Percentiles rank a stretch among this genome's conserved stretches.
phyloP scores from a whole-genome alignment of 2,888 invertebrate species.

The Megamerina dolium region DNA sequence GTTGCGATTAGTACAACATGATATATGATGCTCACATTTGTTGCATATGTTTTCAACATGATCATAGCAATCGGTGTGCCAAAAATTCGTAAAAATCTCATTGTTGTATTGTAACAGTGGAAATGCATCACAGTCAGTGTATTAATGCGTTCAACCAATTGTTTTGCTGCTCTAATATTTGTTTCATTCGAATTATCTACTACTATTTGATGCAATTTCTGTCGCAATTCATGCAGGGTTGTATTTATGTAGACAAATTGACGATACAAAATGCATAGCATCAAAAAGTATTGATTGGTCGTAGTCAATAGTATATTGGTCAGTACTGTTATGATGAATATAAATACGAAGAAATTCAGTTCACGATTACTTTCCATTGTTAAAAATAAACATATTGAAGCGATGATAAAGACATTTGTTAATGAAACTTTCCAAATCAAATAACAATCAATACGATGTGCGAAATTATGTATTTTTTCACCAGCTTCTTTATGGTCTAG shows the following conservation, averaged over 20 bases:
- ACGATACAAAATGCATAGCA: constrained; percentile 22
- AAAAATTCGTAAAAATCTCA: constrained; percentile 15
- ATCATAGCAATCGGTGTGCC: constrained; percentile 17
- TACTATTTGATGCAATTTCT: too few relatives aligned
- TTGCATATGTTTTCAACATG: constrained; percentile 20
- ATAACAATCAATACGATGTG: too few relatives aligned
- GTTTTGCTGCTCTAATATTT: too few relatives aligned
- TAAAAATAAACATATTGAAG: too few relatives aligned
- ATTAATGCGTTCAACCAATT: neutral
- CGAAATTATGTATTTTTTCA: too few relatives aligned
- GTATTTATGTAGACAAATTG: constrained; percentile 26
- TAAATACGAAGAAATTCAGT: too few relatives aligned
- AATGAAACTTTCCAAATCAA: too few relatives aligned
- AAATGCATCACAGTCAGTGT: constrained; percentile 18
- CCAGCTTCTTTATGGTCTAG: too few relatives aligned
- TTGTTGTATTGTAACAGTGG: constrained; percentile 19
- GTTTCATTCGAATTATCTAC: too few relatives aligned
- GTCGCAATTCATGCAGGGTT: too few relatives aligned
- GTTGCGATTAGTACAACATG: constrained; percentile 25
- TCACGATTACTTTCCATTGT: too few relatives aligned
- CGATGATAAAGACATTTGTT: too few relatives aligned
- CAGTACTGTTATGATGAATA: neutral
- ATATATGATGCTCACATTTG: constrained; percentile 24
- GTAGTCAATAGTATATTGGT: neutral
- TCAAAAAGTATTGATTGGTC: constrained; percentile 12